Conservation (phyloP, 92 coral and sea anemone genomes). For the Paragorgia papillata region DNA sequence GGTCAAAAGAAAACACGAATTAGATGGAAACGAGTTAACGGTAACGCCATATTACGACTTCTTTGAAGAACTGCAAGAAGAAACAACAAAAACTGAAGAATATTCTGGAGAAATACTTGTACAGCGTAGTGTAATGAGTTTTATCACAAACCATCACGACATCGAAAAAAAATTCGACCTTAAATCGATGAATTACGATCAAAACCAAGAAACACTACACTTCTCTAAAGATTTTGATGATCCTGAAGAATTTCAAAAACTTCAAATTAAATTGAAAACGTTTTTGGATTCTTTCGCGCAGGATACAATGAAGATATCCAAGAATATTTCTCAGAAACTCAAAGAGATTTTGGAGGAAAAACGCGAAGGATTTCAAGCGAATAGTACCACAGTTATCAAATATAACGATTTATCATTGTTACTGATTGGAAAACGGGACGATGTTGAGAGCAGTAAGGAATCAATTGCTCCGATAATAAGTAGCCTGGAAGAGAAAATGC, state of each 20-base stretch:
- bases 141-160: neutral
- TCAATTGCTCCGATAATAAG: neutral
- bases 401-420: neutral
- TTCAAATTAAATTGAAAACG: neutral
- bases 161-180: slow-evolving; percentile 4
- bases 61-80: slow-evolving; percentile 4
- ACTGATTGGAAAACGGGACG: slow-evolving; percentile 8
- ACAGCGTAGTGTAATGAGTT: neutral
- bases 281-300: slow-evolving; percentile 20
- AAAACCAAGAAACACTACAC: neutral
- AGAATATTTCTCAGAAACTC: slow-evolving; percentile 9
- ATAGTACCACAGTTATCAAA: neutral
- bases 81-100: neutral
- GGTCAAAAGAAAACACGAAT: slow-evolving; percentile 22
- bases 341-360: neutral
- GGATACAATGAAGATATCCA: neutral
- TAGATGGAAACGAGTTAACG: neutral
- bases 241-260: neutral
- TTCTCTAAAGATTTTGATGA: slow-evolving; percentile 19
- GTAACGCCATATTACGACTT: slow-evolving; percentile 23
- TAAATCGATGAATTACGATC: slow-evolving; percentile 4
- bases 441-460: neutral
- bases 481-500: neutral
- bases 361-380: neutral
- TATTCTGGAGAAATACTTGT: neutral